Base-by-base conservation (phyloP, 2,888 invertebrate genomes). In the Criorhina ranunculi region DNA sequence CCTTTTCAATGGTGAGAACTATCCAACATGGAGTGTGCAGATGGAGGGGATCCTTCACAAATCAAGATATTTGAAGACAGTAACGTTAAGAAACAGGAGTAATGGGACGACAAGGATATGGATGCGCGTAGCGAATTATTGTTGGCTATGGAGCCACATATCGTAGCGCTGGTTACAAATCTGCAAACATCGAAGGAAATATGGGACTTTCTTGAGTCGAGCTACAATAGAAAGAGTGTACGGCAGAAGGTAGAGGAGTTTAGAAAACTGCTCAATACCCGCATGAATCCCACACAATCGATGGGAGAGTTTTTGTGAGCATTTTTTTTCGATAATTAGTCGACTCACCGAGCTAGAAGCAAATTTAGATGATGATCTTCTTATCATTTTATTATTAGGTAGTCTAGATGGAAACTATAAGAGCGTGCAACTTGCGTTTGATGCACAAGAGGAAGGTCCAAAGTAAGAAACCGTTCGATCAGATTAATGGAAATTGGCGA, bases 21-120 rank as follows among this genome's bases (percentile, higher is more conserved):
- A n/a, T n/a, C n/a, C n/a, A n/a, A n/a, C 57, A 2, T 75, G 60
- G 75, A 80, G 40, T 9, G 49, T 44, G 9, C 75, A 75, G 24
- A 75, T n/a, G n/a, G n/a, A n/a, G n/a, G n/a, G n/a, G n/a, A n/a
- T n/a, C n/a, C n/a, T n/a, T n/a, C n/a, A n/a, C 29, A 67, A 53
- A 44, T 9, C 4, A 9, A 33, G 77, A 15, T 37, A 35, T 33
- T 29, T 77, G 19, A 67, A 69, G 53, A 9, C 29, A 19, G 62
- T 51, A 46, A 62, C 19, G n/a, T n/a, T n/a, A n/a, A n/a, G n/a
- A 44, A 62, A 46, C 51, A 53, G 15, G 51, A 66, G 2, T n/a
- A n/a, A 29, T 79, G 79, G 72, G 73, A 66, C 19, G 72, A 80
- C 12, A 73, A 80, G 33, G 51, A 73, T 17, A 9, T 60, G 53